These are phyloP conservation scores for Oryzias sinensis DNA, from an alignment of 2,797 vertebrate genomes.

Conservation along the genomic window DNA sequence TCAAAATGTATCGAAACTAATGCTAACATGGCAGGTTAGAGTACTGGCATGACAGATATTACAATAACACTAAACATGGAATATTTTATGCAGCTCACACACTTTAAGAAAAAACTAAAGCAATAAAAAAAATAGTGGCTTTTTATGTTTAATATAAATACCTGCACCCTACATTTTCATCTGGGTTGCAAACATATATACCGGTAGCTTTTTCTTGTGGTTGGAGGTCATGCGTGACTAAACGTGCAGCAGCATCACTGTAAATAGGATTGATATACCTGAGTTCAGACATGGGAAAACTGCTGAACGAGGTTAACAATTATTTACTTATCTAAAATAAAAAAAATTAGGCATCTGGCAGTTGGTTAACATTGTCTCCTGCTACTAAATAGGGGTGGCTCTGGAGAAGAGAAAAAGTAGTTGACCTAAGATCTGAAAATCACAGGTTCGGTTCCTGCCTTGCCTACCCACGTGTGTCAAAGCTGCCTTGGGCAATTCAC, in stretches of 20 bases:
- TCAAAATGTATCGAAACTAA: slow-evolving; percentile 47
- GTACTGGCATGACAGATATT: slow-evolving; percentile 55
- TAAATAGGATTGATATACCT: slow-evolving; percentile 65
- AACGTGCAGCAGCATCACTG: slow-evolving; percentile 31
- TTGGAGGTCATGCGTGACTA: slow-evolving; percentile 56
- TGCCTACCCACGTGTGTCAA: no score
- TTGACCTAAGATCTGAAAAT: not conserved
- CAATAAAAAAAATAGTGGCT: slow-evolving; percentile 18
- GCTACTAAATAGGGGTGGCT: slow-evolving; percentile 40
- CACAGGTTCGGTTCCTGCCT: no score
- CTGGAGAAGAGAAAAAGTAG: slow-evolving; percentile 32
- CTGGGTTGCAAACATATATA: not conserved
- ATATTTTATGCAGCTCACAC: slow-evolving; percentile 49
- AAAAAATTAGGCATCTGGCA: slow-evolving; percentile 45
- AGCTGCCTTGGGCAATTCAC: no score
- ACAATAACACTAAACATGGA: slow-evolving; percentile 56
- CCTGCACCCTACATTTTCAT: slow-evolving; percentile 36
- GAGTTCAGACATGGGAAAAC: slow-evolving; percentile 47
- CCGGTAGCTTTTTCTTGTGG: slow-evolving; percentile 26
- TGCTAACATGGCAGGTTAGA: slow-evolving; percentile 57
- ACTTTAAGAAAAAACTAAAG: slow-evolving; percentile 48
- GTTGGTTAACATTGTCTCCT: slow-evolving; percentile 47
- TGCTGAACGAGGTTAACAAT: slow-evolving; percentile 69
- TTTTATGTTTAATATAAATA: no score
- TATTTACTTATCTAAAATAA: slow-evolving; percentile 64